Evolutionary conservation across 2,797 vertebrate species (phyloP), one percentile per base, ranked within the genome.

Genomic region (Garrulus glandarius): DNA sequence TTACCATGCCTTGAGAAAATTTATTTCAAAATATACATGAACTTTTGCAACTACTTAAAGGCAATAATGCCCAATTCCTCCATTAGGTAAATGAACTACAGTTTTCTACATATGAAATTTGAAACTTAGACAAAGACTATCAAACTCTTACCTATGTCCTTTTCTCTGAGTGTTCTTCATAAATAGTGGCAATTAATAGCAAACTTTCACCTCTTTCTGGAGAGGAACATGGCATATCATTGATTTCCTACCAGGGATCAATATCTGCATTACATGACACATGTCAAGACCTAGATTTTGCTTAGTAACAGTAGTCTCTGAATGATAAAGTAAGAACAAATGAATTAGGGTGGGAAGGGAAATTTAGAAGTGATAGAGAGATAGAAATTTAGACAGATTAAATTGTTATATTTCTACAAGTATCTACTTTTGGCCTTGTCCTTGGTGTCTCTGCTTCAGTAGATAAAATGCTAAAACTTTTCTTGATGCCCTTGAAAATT

Each of bases 221-320:
- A 77, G 61, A 26, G 91, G 55, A 69, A 41, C 36, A 76, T 70
- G 59, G 50, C 15, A 50, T 71, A 76, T 65, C 18, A 84, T 92
- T 93, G 75, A 85, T 94, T 95, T 93, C 22, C 60, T 65, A 86
- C 26, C 14, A 83, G 63, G 75, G 10, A 57, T 93, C n/a, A 84
- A 11, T 89, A 92, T 90, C 36, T 82, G 41, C 32, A 68, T 63
- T 69, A 74, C 41, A 65, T 56, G 55, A 88, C 43, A 78, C 43
- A 46, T 56, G 50, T 50, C 64, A 82, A 93, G 78, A 94, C 27
- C 26, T 80, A 88, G 59, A 74, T n/a, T 79, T 72, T 93, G 22
- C 29, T 89, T 52, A 77, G 55, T 84, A 75, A 84, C 22, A 81
- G 3, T 24, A 67, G n/a, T 69, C 15, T 79, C 36, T 65, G 46